These are phyloP conservation scores for Rhinatrema bivittatum DNA, from an alignment of 2,797 vertebrate genomes.

Conservation along the genomic window DNA sequence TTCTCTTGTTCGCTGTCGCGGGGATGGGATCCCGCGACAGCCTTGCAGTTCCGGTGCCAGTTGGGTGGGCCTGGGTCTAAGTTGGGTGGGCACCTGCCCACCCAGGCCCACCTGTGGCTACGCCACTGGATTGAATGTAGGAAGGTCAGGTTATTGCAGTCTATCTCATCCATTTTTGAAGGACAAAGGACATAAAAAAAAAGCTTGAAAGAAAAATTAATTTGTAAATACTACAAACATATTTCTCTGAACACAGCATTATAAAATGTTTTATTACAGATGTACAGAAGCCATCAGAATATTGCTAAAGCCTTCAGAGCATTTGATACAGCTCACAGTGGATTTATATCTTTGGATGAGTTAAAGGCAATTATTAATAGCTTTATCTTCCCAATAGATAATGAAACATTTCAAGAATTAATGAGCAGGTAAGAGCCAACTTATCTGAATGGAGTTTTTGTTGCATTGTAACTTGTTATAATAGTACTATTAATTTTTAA, in stretches of 20 bases:
- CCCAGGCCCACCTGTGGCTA: too few relatives aligned
- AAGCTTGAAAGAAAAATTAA: slow-evolving; percentile 22
- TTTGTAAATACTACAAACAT: too few relatives aligned
- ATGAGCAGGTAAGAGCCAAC: slow-evolving; percentile 53
- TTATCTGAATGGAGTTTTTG: not conserved
- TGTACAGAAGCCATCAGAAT: slow-evolving; percentile 36
- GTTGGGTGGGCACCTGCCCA: too few relatives aligned
- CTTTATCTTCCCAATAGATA: slow-evolving; percentile 56
- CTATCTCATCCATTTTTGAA: slow-evolving; percentile 33
- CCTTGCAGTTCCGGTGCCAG: too few relatives aligned
- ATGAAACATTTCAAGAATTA: slow-evolving; percentile 55
- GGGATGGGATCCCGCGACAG: too few relatives aligned
- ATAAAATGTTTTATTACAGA: slow-evolving; percentile 38
- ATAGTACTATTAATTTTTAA: too few relatives aligned
- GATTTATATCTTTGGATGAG: slow-evolving; percentile 55
- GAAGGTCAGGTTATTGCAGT: too few relatives aligned
- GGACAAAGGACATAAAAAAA: slow-evolving; percentile 8
- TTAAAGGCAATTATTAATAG: slow-evolving; percentile 60
- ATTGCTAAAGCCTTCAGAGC: slow-evolving; percentile 51
- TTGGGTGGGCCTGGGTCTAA: too few relatives aligned
- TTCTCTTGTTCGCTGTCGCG: too few relatives aligned
- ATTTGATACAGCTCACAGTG: slow-evolving; percentile 47
- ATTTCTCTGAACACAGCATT: slow-evolving; percentile 12
- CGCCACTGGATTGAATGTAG: too few relatives aligned
- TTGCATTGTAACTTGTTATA: too few relatives aligned